These are phyloP conservation scores for Protomyctophum bolini DNA, from an alignment of 2,113 vertebrate species.

Conservation along the genomic window DNA sequence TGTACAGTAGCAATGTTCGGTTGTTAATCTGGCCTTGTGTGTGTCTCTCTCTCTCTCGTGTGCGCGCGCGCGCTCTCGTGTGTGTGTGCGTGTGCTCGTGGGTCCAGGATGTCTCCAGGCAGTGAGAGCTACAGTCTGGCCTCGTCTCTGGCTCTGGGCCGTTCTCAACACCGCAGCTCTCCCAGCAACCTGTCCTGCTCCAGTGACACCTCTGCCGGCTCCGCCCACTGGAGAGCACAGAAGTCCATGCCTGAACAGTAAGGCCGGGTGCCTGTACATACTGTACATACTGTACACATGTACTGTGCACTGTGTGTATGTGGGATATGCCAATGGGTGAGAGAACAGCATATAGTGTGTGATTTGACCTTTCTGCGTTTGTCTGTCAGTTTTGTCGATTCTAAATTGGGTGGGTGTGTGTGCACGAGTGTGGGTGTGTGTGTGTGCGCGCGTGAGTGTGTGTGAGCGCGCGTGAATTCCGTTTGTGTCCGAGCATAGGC, in stretches of 20 bases:
- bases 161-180: constrained; percentile 93
- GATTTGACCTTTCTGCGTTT: too few relatives aligned
- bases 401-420: background rate
- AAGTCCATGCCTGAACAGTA: constrained; percentile 99
- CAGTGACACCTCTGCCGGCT: constrained; percentile 90
- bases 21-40: too few relatives aligned
- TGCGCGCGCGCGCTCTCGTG: too few relatives aligned
- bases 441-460: constrained; percentile 9
- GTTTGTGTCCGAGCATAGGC: too few relatives aligned
- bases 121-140: constrained; percentile 92
- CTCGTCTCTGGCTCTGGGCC: constrained; percentile 89
- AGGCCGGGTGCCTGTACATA: constrained; percentile 43
- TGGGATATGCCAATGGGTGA: too few relatives aligned
- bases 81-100: constrained; percentile 1
- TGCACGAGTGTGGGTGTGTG: constrained; percentile 5
- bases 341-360: too few relatives aligned
- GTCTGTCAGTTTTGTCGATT: too few relatives aligned
- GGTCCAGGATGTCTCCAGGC: constrained; percentile 88
- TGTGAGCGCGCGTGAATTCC: background rate
- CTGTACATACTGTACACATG: too few relatives aligned
- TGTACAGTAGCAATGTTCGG: too few relatives aligned
- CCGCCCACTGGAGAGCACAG: constrained; percentile 88
- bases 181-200: constrained; percentile 95
- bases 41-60: too few relatives aligned
- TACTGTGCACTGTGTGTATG: too few relatives aligned